phyloP scores from a whole-genome alignment of 2,113 vertebrate genomes.

The Engraulis encrasicolus region DNA sequence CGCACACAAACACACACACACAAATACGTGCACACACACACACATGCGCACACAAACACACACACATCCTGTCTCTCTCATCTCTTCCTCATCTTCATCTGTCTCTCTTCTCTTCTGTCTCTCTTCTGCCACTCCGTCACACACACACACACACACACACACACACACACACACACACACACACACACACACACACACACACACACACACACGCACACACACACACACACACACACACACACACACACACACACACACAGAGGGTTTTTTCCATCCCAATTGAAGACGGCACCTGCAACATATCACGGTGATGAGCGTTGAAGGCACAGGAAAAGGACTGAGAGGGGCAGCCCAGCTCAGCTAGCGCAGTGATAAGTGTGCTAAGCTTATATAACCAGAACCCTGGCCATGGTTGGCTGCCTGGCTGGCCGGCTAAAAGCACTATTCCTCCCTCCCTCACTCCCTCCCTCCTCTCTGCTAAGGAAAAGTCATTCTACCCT shows the following conservation, averaged over 20 bases:
- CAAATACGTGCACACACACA: background rate
- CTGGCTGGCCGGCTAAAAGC: conserved; percentile 20
- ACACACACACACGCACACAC: background rate
- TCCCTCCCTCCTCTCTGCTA: background rate
- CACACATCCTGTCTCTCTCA: background rate
- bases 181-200: background rate
- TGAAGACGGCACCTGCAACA: conserved; percentile 45
- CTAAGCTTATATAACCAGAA: conserved; percentile 39
- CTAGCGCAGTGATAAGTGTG: background rate
- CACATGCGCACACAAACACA: background rate
- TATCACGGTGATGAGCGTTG: conserved; percentile 35
- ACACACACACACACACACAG: no score
- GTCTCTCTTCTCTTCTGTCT: background rate
- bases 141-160: no score
- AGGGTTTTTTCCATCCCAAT: background rate
- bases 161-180: background rate
- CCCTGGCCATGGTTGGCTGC: background rate
- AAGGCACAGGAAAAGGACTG: conserved; percentile 30
- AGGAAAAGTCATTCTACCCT: conserved; percentile 32
- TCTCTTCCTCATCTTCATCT: background rate
- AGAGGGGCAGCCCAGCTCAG: no score
- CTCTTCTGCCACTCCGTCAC: background rate
- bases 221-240: conserved; percentile 17
- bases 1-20: background rate
- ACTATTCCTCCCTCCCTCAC: conserved; percentile 16